phyloP scores from a whole-genome alignment of 1,140 invertebrate species.

The Bombus haemorrhoidalis region DNA sequence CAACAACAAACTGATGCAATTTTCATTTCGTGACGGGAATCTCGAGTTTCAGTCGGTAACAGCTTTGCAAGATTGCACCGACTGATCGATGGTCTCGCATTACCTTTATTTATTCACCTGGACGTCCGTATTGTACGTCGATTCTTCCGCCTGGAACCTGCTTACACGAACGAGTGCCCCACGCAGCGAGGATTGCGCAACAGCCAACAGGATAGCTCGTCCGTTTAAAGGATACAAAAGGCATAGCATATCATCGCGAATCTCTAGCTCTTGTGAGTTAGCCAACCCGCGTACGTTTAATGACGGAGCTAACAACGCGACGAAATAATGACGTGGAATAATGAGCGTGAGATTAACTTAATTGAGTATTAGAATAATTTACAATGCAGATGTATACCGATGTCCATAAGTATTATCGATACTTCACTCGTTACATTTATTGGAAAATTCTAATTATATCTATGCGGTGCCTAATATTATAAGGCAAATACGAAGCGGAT shows the following conservation, averaged over 20 bases:
- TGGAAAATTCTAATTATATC: no score
- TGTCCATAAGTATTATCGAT: no score
- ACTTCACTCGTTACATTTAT: no score
- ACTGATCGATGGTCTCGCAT: conserved; percentile 7
- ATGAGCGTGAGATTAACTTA: no score
- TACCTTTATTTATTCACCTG: conserved; percentile 19
- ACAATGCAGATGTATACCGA: no score
- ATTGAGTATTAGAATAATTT: no score
- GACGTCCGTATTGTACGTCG: not conserved
- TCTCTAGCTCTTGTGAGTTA: no score
- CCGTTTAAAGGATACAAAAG: not conserved
- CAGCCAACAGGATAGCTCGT: not conserved
- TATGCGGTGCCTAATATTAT: no score
- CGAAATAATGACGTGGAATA: no score
- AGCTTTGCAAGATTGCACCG: not conserved
- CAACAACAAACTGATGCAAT: not conserved
- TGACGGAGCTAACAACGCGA: no score
- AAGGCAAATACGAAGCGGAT: no score
- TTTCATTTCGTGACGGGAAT: conserved; percentile 16
- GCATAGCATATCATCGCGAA: not conserved
- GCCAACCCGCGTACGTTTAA: no score
- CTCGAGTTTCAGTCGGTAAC: not conserved
- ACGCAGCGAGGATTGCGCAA: not conserved
- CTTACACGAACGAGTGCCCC: not conserved
- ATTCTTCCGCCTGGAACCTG: not conserved